phyloP scores from a whole-genome alignment of 2,113 vertebrate genomes.

The Lucifuga dentata region DNA sequence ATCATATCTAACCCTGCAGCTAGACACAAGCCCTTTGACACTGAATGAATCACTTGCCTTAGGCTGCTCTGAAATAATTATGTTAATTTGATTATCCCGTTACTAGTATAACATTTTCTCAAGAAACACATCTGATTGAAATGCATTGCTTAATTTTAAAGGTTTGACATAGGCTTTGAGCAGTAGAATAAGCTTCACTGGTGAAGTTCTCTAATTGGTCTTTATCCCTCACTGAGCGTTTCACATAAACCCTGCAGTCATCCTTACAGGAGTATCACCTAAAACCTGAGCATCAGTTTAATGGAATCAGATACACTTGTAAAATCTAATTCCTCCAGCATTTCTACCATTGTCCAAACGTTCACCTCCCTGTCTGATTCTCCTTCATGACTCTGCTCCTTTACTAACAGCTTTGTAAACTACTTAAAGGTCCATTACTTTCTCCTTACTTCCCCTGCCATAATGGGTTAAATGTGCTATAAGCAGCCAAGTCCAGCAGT shows the following conservation, averaged over 20 bases:
- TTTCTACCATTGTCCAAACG: slow-evolving; percentile 72
- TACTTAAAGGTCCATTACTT: slow-evolving; percentile 81
- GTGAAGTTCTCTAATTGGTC: slow-evolving; percentile 52
- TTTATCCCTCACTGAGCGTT: slow-evolving; percentile 55
- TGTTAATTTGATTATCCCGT: slow-evolving; percentile 59
- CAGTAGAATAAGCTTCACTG: slow-evolving; percentile 37
- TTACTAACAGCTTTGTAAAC: slow-evolving; percentile 78
- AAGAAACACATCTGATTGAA: slow-evolving; percentile 28
- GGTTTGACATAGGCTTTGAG: slow-evolving; percentile 36
- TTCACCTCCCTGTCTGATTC: slow-evolving; percentile 50
- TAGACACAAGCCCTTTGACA: slow-evolving; percentile 65
- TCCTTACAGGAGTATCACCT: slow-evolving; percentile 53
- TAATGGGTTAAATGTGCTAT: slow-evolving; percentile 68
- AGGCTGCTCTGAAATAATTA: slow-evolving; percentile 65
- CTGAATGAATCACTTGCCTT: slow-evolving; percentile 47
- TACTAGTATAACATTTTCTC: slow-evolving; percentile 49
- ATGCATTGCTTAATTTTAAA: slow-evolving; percentile 22
- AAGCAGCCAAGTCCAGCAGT: slow-evolving; percentile 45
- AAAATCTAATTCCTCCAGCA: slow-evolving; percentile 76
- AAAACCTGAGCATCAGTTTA: slow-evolving; percentile 65
- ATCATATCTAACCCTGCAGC: slow-evolving; percentile 63
- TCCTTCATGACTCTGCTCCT: slow-evolving; percentile 56
- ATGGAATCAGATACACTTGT: slow-evolving; percentile 67
- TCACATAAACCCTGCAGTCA: slow-evolving; percentile 44
- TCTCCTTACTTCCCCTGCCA: slow-evolving; percentile 79